Evolutionary conservation across 2,797 vertebrate genomes (phyloP), one percentile per base, ranked within the genome.

Genomic region (Halcyon leucocephala): DNA sequence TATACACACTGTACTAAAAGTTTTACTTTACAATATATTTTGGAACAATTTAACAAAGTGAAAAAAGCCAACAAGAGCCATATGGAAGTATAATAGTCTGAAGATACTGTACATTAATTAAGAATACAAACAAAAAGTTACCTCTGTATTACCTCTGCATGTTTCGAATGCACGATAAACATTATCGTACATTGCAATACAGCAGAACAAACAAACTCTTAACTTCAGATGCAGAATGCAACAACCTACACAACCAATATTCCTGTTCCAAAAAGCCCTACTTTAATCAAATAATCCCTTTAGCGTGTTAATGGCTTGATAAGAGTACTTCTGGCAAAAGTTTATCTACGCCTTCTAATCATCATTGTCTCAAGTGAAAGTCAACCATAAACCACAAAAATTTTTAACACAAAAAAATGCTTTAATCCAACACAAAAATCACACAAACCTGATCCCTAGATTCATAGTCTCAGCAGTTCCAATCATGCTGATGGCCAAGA

Each of bases 391-490:
- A 82, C 62, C 49, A 91, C 28, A 92, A 93, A 96, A 94, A 71
- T 13, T 57, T 67, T 76, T 72, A 95, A 90, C 28, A 66, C 10
- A 72, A 79, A 97, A 96, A 95, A 77, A 54, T 10, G 16, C 12
- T 89, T 73, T 41, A 81, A 49, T 77, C 21, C 46, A 94, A 80
- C n/a, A 86, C 10, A 96, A 90, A 93, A 91, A 93, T 81, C 86
- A 74, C 91, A 96, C 97, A 69, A 98, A 99, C 99, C 99, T 99
- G 98, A 99, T 99, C 97, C 99, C 99, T 92, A 99, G 98, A 98
- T 99, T 99, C 99, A 99, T 99, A 6, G 99, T 98, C 97, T 99
- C 99, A 44, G 99, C 98, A 14, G 99, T 99, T 87, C 99, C 99
- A 67, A 99, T 99, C 99, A 99, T 99, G 97, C 99, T 98, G 82